Conservation (phyloP, 2,113 vertebrate species). For the Patagioenas fasciata region DNA sequence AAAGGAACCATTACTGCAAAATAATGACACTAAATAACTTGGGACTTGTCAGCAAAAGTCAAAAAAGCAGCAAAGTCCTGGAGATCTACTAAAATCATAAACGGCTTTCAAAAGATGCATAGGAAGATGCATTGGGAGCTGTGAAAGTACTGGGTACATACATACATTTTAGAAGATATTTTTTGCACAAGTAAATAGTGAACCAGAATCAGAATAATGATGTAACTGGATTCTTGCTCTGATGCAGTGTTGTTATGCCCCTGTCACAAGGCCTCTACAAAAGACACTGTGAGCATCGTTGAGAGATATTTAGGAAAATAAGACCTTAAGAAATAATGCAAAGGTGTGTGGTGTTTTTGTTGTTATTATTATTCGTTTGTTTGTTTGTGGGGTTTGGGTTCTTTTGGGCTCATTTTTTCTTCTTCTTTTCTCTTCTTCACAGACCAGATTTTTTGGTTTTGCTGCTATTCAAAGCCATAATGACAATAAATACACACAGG, state of each 20-base stretch:
- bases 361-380: neutral
- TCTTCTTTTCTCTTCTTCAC: neutral
- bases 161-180: accelerated
- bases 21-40: neutral
- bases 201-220: neutral
- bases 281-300: neutral
- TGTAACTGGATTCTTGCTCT: neutral
- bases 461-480: neutral
- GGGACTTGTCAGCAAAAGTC: neutral
- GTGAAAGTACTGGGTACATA: neutral
- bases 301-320: neutral
- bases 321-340: neutral
- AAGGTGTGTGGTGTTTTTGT: neutral
- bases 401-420: neutral
- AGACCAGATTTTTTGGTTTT: neutral
- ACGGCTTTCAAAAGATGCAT: neutral
- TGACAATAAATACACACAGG: neutral
- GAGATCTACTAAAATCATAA: neutral
- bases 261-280: neutral
- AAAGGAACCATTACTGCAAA: neutral
- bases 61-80: accelerated
- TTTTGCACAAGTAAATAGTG: neutral
- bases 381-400: neutral
- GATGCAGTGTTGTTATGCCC: neutral
- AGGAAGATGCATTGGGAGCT: neutral